Base-by-base conservation (phyloP, 2,113 vertebrate genomes). In the Geococcyx californianus region DNA sequence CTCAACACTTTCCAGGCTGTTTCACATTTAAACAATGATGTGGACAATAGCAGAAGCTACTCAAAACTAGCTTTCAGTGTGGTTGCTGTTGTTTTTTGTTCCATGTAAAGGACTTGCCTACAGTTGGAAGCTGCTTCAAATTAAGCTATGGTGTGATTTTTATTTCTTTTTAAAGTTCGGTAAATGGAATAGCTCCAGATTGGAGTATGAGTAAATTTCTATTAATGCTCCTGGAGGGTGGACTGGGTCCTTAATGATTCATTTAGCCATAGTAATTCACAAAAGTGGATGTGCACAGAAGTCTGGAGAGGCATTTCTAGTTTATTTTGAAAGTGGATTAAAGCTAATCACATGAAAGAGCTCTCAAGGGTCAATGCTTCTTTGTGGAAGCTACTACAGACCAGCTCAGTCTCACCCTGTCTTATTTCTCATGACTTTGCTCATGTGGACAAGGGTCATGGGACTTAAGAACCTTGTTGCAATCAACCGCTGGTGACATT, bases 401-500 rank as follows among this genome's bases (percentile, higher is more conserved):
- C 2, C 4, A 44, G 19, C 25, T 80, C 20, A 54, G 25, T 38
- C 60, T 66, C 60, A 9, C 84, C 8, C 45, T 49, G 15, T 40
- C 13, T 52, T 15, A 7, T 7, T 62, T 81, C 67, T 83, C 17
- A 3, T 28, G 44, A 7, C 26, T 83, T 67, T 20, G 8, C 56
- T 58, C 3, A 1, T 9, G 23, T 18, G 60, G 44, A 8, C 34
- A 17, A 28, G 44, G 40, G 4, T 49, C 9, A 0, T 3, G 55
- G 63, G 54, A 11, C 3, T 26, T 15, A 13, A 33, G 66, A 60
- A 6, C 52, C 19, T 66, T 16, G 19, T 29, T 66, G 73, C 20
- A 14, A 3, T 16, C 73, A 15, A 0, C 7, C 24, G 0, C 60
- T 36, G 51, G 72, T 62, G 86, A 0, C 15, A 0, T 42, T 28